Evolutionary conservation across 2,888 invertebrate genomes (phyloP).

Genomic region (Anarsia innoxiella): DNA sequence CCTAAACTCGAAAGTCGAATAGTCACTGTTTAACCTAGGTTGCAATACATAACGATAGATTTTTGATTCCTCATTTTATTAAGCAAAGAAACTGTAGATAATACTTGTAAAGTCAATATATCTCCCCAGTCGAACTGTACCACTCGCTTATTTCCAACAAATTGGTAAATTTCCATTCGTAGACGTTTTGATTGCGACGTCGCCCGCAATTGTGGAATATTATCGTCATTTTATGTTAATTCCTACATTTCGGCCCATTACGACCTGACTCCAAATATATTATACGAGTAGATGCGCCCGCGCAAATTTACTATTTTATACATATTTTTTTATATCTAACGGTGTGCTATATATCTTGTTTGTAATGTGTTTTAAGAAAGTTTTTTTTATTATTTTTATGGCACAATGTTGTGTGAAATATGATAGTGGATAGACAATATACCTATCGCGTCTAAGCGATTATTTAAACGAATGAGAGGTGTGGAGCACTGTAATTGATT

Average conservation of each 20-base stretch:
- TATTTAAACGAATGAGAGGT: no score
- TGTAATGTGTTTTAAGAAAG: constrained; percentile 23
- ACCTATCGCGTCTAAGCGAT: background rate
- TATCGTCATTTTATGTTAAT: constrained; percentile 66
- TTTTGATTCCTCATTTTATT: no score
- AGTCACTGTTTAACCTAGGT: no score
- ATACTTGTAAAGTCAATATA: no score
- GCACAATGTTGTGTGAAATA: background rate
- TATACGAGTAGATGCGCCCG: constrained; percentile 37
- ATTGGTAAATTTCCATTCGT: constrained; percentile 38
- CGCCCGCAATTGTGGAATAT: constrained; percentile 54
- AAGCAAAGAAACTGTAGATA: no score
- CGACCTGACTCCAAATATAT: constrained; percentile 24
- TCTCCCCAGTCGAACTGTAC: no score
- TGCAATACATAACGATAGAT: no score
- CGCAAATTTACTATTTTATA: constrained; percentile 46
- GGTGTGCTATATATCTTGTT: constrained; percentile 30
- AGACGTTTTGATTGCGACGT: constrained; percentile 40
- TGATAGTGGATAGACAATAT: background rate
- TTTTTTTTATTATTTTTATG: constrained; percentile 3
- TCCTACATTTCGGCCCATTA: constrained; percentile 37
- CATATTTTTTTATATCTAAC: constrained; percentile 39
- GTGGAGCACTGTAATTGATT: no score
- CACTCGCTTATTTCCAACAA: constrained; percentile 16
- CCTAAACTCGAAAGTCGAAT: no score